Evolutionary conservation across 2,797 vertebrate genomes (phyloP).

Genomic region (Poliocrania exsul): DNA sequence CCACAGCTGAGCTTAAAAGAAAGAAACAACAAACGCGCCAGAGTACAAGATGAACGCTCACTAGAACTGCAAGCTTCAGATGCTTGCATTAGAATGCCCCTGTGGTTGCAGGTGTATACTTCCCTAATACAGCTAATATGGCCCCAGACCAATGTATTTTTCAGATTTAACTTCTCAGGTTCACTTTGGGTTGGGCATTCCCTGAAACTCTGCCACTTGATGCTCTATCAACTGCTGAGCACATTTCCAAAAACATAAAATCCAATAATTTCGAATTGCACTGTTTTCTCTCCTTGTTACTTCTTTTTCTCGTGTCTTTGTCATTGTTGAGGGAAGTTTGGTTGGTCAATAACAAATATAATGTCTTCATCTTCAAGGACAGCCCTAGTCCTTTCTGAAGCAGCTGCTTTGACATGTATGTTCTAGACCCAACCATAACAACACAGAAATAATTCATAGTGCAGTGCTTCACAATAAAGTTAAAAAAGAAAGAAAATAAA

Average conservation of each 20-base stretch:
- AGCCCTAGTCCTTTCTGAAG: not conserved
- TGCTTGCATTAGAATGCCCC: not conserved
- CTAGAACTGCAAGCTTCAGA: not conserved
- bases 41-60: accelerated
- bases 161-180: not conserved
- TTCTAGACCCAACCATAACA: not conserved
- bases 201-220: accelerated
- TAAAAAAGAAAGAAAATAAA: no score
- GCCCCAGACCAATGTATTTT: not conserved
- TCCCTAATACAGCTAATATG: not conserved
- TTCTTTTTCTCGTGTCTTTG: not conserved
- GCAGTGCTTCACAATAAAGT: not conserved
- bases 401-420: not conserved
- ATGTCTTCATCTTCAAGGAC: not conserved
- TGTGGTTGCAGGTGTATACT: not conserved
- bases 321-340: not conserved
- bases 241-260: not conserved
- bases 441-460: not conserved
- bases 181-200: not conserved
- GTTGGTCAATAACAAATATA: not conserved
- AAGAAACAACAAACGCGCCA: not conserved
- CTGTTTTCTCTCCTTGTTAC: not conserved
- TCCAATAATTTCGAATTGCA: not conserved
- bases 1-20: not conserved
- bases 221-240: not conserved